phyloP scores from a whole-genome alignment of 2,797 vertebrate genomes.

The Nyctalus aviator region DNA sequence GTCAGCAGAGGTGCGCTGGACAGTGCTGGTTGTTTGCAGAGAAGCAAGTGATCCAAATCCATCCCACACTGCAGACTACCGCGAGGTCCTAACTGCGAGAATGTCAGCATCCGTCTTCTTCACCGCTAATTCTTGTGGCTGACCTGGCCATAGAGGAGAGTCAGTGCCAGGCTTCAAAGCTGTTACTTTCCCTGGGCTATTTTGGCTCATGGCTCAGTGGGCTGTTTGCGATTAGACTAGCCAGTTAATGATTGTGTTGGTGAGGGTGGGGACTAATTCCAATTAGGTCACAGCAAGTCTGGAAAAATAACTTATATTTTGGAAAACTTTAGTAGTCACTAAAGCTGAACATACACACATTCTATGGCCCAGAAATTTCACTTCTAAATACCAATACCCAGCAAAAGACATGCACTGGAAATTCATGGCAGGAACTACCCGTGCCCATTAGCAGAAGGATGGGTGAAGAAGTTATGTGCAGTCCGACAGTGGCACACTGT shows the following conservation, averaged over 20 bases:
- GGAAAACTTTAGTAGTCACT: not conserved
- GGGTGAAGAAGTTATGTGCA: no score
- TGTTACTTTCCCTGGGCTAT: not conserved
- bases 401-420: not conserved
- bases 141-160: not conserved
- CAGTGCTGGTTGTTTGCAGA: not conserved
- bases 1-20: not conserved
- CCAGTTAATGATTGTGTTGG: not conserved
- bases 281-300: not conserved
- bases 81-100: not conserved
- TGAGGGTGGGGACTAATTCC: not conserved
- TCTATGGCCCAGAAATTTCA: not conserved
- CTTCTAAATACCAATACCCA: not conserved
- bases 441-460: not conserved
- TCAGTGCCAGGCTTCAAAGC: not conserved
- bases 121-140: not conserved
- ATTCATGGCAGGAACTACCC: not conserved
- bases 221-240: conserved; percentile 6
- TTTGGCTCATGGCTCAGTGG: not conserved
- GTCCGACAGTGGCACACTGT: not conserved
- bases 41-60: not conserved
- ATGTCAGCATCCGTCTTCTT: not conserved
- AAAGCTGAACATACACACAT: not conserved
- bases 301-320: conserved; percentile 9
- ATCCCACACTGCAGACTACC: not conserved